These are phyloP conservation scores for Epicampocera succincta DNA, from an alignment of 2,888 invertebrate species.

Conservation along the genomic window DNA sequence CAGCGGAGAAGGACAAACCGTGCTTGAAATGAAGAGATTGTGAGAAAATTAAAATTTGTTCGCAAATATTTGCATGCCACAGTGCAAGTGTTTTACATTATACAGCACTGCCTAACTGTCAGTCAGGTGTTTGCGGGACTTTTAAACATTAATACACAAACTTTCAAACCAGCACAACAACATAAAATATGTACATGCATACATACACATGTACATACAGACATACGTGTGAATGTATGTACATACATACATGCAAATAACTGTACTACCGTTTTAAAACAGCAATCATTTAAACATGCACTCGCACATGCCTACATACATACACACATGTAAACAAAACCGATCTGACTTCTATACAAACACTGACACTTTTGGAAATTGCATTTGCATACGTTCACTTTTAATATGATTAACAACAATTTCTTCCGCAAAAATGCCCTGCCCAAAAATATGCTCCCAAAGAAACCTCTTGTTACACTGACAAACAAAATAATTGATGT, in stretches of 20 bases:
- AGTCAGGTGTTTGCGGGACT: slow-evolving; percentile 14
- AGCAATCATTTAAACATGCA: slow-evolving; percentile 3
- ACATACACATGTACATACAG: no score
- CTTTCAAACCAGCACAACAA: background rate
- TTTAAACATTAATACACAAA: slow-evolving; percentile 15
- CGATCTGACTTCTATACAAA: slow-evolving; percentile 19
- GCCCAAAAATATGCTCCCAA: slow-evolving; percentile 12
- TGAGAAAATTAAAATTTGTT: slow-evolving; percentile 26
- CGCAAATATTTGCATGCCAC: slow-evolving; percentile 31
- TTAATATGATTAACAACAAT: slow-evolving; percentile 67
- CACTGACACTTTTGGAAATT: slow-evolving; percentile 57
- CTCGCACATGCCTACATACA: background rate
- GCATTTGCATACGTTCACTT: slow-evolving; percentile 64
- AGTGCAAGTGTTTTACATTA: slow-evolving; percentile 28
- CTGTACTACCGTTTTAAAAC: background rate
- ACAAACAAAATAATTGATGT: background rate
- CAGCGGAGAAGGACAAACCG: background rate
- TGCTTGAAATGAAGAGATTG: background rate
- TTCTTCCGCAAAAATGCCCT: slow-evolving; percentile 39
- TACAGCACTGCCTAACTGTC: slow-evolving; percentile 14
- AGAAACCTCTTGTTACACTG: background rate
- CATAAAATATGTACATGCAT: no score
- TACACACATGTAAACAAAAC: no score
- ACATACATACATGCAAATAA: no score
- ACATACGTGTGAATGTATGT: no score